Evolutionary conservation across 2,113 vertebrate species (phyloP), one percentile per base, ranked within the genome.

Genomic region (Rattus rattus): DNA sequence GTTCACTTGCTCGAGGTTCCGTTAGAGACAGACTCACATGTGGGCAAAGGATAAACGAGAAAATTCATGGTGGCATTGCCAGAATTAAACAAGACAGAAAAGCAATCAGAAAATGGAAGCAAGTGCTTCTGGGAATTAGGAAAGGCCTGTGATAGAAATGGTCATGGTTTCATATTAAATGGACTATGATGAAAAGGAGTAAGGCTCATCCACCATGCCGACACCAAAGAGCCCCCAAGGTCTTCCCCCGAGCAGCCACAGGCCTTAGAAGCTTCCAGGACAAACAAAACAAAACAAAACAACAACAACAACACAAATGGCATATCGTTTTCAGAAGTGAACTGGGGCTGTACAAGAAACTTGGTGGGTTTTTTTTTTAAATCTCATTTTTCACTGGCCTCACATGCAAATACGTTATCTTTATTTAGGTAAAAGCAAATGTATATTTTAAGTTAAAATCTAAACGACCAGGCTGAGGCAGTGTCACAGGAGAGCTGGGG

Each of bases 41-140:
- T n/a, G 88, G 36, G 76, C 56, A 85, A 91, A 91, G 39, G 8
- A 36, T 65, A 36, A 52, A 52, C 10, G 72, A 86, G 75, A 94
- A 90, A 73, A 95, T 56, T 28, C 75, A 33, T 8, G 28, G 54
- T 33, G 43, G n/a, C 33, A 33, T 17, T 75, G 65, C 30, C 75
- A 88, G 83, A 91, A 91, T 69, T 69, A 69, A 69, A 36, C 4
- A 87, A 67, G 49, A 33, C 16, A 67, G 28, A 20, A 19, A 33
- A 20, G 13, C 13, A 84, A 61, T 2, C 77, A 94, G 80, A 77
- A 94, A 88, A 56, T 85, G 70, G 59, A 93, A 95, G n/a, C 26
- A 52, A 90, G 10, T 24, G 28, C 36, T 88, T 89, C 36, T 43
- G 70, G 73, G 19, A 90, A 77, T 4, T 20, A 39, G 33, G 26